Percentiles rank a stretch among this genome's conserved stretches.
These are phyloP conservation scores for Tigriopus californicus DNA, from an alignment of 2,888 invertebrate genomes.

Conservation along the genomic window DNA sequence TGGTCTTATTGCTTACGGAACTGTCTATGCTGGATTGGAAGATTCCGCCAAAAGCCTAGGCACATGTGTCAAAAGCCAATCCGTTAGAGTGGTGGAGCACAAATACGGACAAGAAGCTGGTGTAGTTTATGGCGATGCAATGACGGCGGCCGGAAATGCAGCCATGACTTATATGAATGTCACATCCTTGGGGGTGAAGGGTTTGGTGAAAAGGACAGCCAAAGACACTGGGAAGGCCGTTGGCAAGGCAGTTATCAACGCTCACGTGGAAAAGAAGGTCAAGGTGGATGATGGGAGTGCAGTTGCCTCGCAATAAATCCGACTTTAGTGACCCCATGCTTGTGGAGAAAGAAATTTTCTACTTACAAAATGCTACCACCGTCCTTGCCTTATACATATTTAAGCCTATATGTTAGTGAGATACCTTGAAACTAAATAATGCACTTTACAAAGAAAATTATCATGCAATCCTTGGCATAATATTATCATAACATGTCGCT, in stretches of 20 bases:
- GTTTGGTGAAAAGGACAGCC: slow-evolving; percentile 6
- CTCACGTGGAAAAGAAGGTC: neutral
- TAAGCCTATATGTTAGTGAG: too few species aligned
- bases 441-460: too few species aligned
- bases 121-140: neutral
- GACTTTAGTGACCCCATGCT: too few species aligned
- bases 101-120: slow-evolving; percentile 11
- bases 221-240: slow-evolving; percentile 10
- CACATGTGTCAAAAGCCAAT: neutral
- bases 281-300: neutral
- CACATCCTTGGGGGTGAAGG: slow-evolving; percentile 6
- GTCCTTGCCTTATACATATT: too few species aligned
- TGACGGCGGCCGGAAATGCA: slow-evolving; percentile 15
- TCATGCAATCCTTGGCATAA: too few species aligned
- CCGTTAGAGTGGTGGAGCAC: slow-evolving; percentile 3
- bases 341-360: too few species aligned
- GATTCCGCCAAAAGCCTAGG: slow-evolving; percentile 7
- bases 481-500: too few species aligned
- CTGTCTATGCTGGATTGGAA: slow-evolving; percentile 9
- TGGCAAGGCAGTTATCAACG: neutral
- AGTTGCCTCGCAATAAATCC: too few species aligned
- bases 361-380: too few species aligned
- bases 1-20: slow-evolving; percentile 8
- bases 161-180: slow-evolving; percentile 15
- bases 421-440: too few species aligned